Base-by-base conservation (phyloP, 1,140 invertebrate genomes). In the Neelides sp. region DNA sequence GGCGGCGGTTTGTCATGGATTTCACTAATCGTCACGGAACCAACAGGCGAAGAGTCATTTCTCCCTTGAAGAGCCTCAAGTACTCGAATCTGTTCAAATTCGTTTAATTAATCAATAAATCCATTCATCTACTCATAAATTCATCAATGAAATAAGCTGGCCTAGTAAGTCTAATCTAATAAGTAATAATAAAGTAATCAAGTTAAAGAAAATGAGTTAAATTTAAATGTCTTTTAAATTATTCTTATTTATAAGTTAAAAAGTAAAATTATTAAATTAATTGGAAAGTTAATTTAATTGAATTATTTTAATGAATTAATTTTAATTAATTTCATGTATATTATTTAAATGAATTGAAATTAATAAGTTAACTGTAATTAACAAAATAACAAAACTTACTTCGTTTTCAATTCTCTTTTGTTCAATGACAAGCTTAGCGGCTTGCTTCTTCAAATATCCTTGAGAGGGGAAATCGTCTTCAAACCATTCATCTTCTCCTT, bases 81-180 rank as follows among this genome's bases (percentile, higher is more conserved):
- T 8, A 41, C 40, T 49, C 52, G 46, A 26, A 54, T 54, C 52
- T 54, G 50, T 28, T n/a, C n/a, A n/a, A n/a, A n/a, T n/a, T n/a
- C n/a, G n/a, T n/a, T n/a, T n/a, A n/a, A n/a, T n/a, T n/a, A n/a
- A n/a, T n/a, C n/a, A n/a, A n/a, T n/a, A n/a, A n/a, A n/a, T n/a
- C n/a, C n/a, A n/a, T n/a, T n/a, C n/a, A n/a, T n/a, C n/a, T n/a
- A n/a, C n/a, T n/a, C n/a, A n/a, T n/a, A n/a, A n/a, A n/a, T n/a
- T n/a, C n/a, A n/a, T n/a, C n/a, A n/a, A n/a, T n/a, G n/a, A n/a
- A n/a, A n/a, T n/a, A n/a, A n/a, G n/a, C n/a, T n/a, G n/a, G n/a
- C n/a, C n/a, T n/a, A n/a, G n/a, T n/a, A n/a, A n/a, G n/a, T n/a
- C n/a, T n/a, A n/a, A n/a, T n/a, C n/a, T n/a, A n/a, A n/a, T n/a